Conservation (phyloP, 2,113 vertebrate genomes). For the Oncorhynchus keta region DNA sequence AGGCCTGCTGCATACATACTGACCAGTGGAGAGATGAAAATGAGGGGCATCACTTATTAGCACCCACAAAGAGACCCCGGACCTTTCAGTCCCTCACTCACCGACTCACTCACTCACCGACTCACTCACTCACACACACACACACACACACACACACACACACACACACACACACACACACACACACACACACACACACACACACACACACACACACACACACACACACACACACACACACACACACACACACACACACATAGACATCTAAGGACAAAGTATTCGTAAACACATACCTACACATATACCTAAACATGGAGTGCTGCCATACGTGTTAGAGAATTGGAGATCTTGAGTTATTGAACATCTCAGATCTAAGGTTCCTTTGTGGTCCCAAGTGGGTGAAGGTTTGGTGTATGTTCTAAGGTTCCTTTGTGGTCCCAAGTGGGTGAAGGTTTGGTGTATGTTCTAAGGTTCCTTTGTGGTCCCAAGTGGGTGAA, state of each 20-base stretch:
- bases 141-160: neutral
- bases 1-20: conserved; percentile 52
- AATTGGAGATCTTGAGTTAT: conserved; percentile 18
- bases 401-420: neutral
- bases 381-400: neutral
- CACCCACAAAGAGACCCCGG: conserved; percentile 77
- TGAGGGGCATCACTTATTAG: conserved; percentile 79
- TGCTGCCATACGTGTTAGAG: neutral
- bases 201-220: conserved; percentile 7
- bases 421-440: no score
- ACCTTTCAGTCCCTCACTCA: conserved; percentile 27
- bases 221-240: neutral
- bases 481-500: neutral
- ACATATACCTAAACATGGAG: neutral
- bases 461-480: no score
- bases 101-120: neutral
- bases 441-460: neutral
- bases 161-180: no score
- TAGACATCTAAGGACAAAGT: neutral
- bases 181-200: conserved; percentile 3
- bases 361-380: conserved; percentile 3
- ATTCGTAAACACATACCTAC: neutral
- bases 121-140: conserved; percentile 1
- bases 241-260: no score
- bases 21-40: conserved; percentile 79